A percentile compares a stretch with the other conserved stretches of the same genome.
Evolutionary conservation across 2,888 invertebrate species (phyloP).

Genomic region (Leucophenga montana): DNA sequence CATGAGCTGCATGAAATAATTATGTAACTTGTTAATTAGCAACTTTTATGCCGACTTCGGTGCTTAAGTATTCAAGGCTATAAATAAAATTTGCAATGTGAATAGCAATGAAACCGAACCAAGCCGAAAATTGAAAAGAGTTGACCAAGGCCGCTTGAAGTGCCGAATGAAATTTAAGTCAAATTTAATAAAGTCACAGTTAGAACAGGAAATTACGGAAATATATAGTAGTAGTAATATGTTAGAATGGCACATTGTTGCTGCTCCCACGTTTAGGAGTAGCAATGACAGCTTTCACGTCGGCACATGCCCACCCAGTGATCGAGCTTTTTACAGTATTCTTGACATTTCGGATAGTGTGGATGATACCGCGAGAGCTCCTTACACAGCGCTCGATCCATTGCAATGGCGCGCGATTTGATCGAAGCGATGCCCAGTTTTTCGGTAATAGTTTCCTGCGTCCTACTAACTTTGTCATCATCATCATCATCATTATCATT

Average conservation of each 20-base stretch:
- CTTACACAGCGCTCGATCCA: constrained; percentile 63
- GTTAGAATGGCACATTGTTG: too few relatives aligned
- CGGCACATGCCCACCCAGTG: constrained; percentile 71
- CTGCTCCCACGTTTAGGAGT: constrained; percentile 63
- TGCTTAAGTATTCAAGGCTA: background rate
- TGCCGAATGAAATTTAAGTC: background rate
- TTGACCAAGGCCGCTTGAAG: constrained; percentile 25
- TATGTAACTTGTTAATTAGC: constrained; percentile 47
- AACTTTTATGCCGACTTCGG: background rate
- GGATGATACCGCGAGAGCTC: constrained; percentile 64
- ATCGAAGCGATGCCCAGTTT: constrained; percentile 58
- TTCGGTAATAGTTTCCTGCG: constrained; percentile 36
- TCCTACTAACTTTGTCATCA: constrained; percentile 20
- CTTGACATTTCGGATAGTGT: constrained; percentile 66
- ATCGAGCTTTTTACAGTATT: constrained; percentile 64
- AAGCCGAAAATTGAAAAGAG: constrained; percentile 10
- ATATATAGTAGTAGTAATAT: too few relatives aligned
- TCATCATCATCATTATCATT: constrained; percentile 25
- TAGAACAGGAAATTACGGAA: too few relatives aligned
- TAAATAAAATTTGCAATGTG: too few relatives aligned
- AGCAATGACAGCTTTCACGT: constrained; percentile 66
- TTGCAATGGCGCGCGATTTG: constrained; percentile 65
- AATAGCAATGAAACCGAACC: too few relatives aligned
- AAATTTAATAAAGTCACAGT: too few relatives aligned
- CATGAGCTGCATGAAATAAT: constrained; percentile 13